Conservation (phyloP, 2,888 invertebrate genomes). For the Pardosa pseudoannulata region DNA sequence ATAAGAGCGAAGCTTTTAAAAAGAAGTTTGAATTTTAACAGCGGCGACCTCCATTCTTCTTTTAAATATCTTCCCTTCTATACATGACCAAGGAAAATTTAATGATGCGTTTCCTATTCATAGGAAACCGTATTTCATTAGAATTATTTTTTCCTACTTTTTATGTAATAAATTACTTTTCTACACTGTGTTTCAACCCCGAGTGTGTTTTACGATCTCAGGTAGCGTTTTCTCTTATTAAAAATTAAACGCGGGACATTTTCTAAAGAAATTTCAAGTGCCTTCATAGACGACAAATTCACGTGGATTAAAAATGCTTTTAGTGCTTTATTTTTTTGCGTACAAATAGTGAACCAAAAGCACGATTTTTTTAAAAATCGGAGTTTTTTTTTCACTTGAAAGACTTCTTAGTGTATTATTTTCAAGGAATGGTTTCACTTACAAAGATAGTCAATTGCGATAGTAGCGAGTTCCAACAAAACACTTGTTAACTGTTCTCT, state of each 20-base stretch:
- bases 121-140: slow-evolving; percentile 50
- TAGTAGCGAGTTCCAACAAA: too few relatives aligned
- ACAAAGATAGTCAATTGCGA: too few relatives aligned
- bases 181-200: slow-evolving; percentile 45
- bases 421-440: too few relatives aligned
- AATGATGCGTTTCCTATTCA: slow-evolving; percentile 62
- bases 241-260: slow-evolving; percentile 43
- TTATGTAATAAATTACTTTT: slow-evolving; percentile 51
- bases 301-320: too few relatives aligned
- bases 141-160: slow-evolving; percentile 24
- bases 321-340: too few relatives aligned
- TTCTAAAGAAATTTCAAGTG: too few relatives aligned
- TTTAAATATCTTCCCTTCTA: slow-evolving; percentile 37
- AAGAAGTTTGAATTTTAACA: slow-evolving; percentile 57
- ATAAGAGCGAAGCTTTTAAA: slow-evolving; percentile 35
- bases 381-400: too few relatives aligned
- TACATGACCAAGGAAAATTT: slow-evolving; percentile 49
- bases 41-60: not conserved
- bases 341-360: too few relatives aligned
- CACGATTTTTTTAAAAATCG: too few relatives aligned
- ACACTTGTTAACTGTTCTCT: too few relatives aligned
- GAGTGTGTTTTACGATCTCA: slow-evolving; percentile 47
- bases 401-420: too few relatives aligned
- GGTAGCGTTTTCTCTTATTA: slow-evolving; percentile 17
- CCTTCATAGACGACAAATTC: too few relatives aligned